Base-by-base conservation (phyloP, 2,888 invertebrate species). In the Hyposoter dolosus region DNA sequence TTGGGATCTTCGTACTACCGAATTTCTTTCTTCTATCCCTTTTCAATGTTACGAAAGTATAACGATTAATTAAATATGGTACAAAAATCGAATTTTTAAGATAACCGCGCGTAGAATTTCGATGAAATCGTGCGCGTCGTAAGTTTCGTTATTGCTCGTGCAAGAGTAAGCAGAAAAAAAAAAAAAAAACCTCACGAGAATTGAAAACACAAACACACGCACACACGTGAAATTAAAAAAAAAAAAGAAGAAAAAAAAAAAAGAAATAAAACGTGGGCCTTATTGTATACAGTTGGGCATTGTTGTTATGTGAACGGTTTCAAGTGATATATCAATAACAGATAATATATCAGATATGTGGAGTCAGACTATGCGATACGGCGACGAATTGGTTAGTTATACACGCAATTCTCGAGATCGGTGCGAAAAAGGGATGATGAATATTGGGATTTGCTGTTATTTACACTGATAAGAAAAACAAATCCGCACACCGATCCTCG, bases 201-300 rank as follows among this genome's bases (percentile, higher is more conserved):
- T 45, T 66, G 35, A 56, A 72, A 63, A 40, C n/a, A 56, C 68
- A 56, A 63, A 43, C 60, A 19, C 60, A 74, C 65, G 74, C 53
- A 19, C 50, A 47, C 12, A 74, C 82, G 84, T 69, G 74, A 77
- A 75, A 87, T 82, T 74, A 88, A 71, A 84, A 66, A 81, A 63
- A 68, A 35, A 19, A 40, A 40, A 74, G 69, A 28, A 66, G 50
- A 76, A n/a, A 69, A 65, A 32, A 68, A 47, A 76, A 56, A 47
- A 66, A 81, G 19, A 82, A 81, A 28, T 83, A 89, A 90, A 90
- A 90, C 89, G 90, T 92, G 91, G 94, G 94, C 94, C 93, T 94
- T 94, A 94, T 93, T 92, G 91, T 93, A 93, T 90, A 93, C 93
- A 93, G 92, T 92, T 93, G 94, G 94, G 94, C 94, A 94, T 94